These are phyloP conservation scores for Macrophya alboannulata DNA, from an alignment of 2,888 invertebrate species.

Conservation along the genomic window DNA sequence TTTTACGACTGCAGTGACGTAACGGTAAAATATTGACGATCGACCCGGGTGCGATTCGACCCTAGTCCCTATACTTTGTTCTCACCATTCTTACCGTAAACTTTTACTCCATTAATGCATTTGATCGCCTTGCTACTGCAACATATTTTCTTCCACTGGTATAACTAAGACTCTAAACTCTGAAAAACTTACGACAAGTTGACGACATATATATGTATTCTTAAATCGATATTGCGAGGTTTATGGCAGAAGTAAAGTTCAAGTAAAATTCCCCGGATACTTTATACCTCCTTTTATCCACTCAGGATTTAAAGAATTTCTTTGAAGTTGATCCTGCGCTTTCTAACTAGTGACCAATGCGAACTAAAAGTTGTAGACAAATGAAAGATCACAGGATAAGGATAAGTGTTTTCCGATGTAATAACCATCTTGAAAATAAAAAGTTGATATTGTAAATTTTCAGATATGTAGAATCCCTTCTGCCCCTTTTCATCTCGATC, in stretches of 20 bases:
- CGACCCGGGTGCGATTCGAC: slow-evolving; percentile 50
- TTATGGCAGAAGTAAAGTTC: slow-evolving; percentile 24
- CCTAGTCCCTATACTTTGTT: slow-evolving; percentile 47
- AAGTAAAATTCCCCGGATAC: slow-evolving; percentile 33
- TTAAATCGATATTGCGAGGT: neutral
- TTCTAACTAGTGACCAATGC: neutral
- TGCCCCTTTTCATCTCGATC: no score
- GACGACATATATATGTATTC: neutral
- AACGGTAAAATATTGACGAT: slow-evolving; percentile 54
- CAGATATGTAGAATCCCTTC: no score
- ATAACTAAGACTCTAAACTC: slow-evolving; percentile 10
- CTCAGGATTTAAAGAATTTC: slow-evolving; percentile 26
- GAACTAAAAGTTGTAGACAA: neutral
- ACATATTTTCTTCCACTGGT: neutral
- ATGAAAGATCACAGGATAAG: neutral
- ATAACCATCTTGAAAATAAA: neutral
- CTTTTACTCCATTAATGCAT: slow-evolving; percentile 46
- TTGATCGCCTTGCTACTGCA: neutral
- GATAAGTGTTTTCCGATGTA: neutral
- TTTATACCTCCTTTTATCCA: neutral
- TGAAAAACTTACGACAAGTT: neutral
- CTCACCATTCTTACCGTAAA: slow-evolving; percentile 35
- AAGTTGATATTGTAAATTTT: neutral
- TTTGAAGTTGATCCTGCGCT: neutral
- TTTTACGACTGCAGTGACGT: slow-evolving; percentile 49